Conservation (phyloP, 1,140 invertebrate species). For the Mya arenaria region DNA sequence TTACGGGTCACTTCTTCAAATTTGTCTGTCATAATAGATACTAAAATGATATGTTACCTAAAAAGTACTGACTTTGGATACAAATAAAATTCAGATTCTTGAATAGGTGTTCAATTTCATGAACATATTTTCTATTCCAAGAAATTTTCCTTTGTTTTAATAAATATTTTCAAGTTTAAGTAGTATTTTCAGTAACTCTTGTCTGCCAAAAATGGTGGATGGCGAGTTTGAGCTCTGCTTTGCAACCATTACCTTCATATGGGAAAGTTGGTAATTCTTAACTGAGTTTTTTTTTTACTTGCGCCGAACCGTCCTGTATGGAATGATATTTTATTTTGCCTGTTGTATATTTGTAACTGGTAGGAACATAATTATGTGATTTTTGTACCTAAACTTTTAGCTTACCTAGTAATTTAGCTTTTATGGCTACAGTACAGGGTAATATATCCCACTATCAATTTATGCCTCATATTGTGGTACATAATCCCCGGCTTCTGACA, state of each 20-base stretch:
- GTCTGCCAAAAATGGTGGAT: slow-evolving; percentile 13
- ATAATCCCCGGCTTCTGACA: slow-evolving; percentile 9
- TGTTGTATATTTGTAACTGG: slow-evolving; percentile 11
- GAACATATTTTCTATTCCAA: slow-evolving; percentile 15
- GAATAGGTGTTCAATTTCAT: slow-evolving; percentile 14
- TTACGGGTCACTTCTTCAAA: slow-evolving; percentile 12
- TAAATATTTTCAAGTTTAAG: slow-evolving; percentile 24
- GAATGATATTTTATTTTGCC: slow-evolving; percentile 27
- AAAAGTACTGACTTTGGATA: slow-evolving; percentile 18
- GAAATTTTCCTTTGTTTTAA: slow-evolving; percentile 25
- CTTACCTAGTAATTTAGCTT: slow-evolving; percentile 14
- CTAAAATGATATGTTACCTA: slow-evolving; percentile 23
- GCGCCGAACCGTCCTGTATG: slow-evolving; percentile 21
- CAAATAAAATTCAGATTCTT: slow-evolving; percentile 6
- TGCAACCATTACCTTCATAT: slow-evolving; percentile 13
- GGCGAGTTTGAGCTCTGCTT: slow-evolving; percentile 8
- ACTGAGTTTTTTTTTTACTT: slow-evolving; percentile 24
- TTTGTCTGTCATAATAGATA: too few species aligned
- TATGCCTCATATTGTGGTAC: slow-evolving; percentile 10
- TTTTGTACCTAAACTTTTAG: slow-evolving; percentile 10
- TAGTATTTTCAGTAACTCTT: slow-evolving; percentile 15
- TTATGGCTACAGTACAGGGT: slow-evolving; percentile 6
- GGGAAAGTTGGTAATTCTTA: slow-evolving; percentile 29
- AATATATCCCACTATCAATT: slow-evolving; percentile 15
- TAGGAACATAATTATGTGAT: slow-evolving; percentile 15